A percentile compares a stretch with the other conserved stretches of the same genome.
These are phyloP conservation scores for Aphrophora alni DNA, from an alignment of 2,888 invertebrate species.

Conservation along the genomic window DNA sequence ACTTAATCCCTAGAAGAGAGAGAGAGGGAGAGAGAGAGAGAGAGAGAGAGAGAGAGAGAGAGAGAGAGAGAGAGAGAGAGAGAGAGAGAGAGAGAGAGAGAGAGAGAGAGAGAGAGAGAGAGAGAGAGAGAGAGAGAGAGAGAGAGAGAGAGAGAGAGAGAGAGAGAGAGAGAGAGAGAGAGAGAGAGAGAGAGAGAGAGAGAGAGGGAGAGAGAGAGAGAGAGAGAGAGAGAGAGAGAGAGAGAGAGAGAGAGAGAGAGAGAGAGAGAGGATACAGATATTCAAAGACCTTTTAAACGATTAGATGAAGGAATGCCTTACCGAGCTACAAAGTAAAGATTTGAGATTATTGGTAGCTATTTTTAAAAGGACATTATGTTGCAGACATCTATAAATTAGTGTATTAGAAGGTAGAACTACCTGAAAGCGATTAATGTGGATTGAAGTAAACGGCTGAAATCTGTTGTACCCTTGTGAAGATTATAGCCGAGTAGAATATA, in stretches of 20 bases:
- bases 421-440: too few species aligned
- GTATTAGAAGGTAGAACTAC: too few species aligned
- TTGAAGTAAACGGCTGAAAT: too few species aligned
- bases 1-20: too few species aligned
- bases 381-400: too few species aligned
- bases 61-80: constrained; percentile 13
- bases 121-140: constrained; percentile 13
- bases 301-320: too few species aligned
- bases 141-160: constrained; percentile 13
- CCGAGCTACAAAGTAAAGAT: too few species aligned
- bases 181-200: constrained; percentile 13
- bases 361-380: too few species aligned
- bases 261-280: neutral
- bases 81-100: constrained; percentile 13
- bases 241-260: constrained; percentile 3
- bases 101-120: constrained; percentile 13
- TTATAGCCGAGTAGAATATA: too few species aligned
- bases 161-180: constrained; percentile 13
- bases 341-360: too few species aligned
- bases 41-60: constrained; percentile 13
- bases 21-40: constrained; percentile 10
- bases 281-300: too few species aligned
- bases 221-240: constrained; percentile 13
- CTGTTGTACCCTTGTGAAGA: too few species aligned
- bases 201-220: constrained; percentile 10